phyloP scores from a whole-genome alignment of 2,797 vertebrate species.

The Masticophis lateralis region DNA sequence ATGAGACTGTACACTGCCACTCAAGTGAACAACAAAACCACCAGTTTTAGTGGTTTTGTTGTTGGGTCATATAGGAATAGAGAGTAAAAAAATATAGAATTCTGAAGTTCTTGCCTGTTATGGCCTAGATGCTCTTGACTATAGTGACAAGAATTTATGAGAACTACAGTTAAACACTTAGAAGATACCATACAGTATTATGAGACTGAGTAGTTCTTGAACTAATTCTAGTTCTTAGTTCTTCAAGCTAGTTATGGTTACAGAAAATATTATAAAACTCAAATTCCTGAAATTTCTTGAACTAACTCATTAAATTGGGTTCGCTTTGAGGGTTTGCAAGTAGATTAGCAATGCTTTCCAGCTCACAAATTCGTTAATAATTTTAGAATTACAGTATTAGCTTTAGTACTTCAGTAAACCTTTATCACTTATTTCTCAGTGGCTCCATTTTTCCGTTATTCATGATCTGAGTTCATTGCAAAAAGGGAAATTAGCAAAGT shows the following conservation, averaged over 20 bases:
- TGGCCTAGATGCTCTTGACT: not conserved
- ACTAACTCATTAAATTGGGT: not conserved
- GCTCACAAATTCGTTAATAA: not conserved
- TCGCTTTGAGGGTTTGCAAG: not conserved
- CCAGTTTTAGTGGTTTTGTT: conserved; percentile 22
- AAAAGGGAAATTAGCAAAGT: not conserved
- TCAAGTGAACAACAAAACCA: conserved; percentile 56
- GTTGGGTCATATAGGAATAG: not conserved
- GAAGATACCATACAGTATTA: not conserved
- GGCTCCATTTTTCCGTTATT: not conserved
- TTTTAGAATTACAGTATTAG: not conserved
- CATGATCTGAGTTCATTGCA: not conserved
- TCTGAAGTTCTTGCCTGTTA: not conserved
- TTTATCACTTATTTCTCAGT: not conserved
- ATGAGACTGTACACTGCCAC: conserved; percentile 50
- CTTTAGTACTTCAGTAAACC: not conserved
- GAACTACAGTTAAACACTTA: not conserved
- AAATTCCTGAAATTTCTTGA: not conserved
- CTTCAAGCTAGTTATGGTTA: not conserved
- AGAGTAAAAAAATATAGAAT: not conserved
- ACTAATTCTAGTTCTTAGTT: not conserved
- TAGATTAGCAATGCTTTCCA: not conserved
- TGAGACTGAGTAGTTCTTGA: not conserved
- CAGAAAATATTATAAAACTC: not conserved
- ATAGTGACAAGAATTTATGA: not conserved